Base-by-base conservation (phyloP, 2,888 invertebrate species). In the Sabatieria punctata region DNA sequence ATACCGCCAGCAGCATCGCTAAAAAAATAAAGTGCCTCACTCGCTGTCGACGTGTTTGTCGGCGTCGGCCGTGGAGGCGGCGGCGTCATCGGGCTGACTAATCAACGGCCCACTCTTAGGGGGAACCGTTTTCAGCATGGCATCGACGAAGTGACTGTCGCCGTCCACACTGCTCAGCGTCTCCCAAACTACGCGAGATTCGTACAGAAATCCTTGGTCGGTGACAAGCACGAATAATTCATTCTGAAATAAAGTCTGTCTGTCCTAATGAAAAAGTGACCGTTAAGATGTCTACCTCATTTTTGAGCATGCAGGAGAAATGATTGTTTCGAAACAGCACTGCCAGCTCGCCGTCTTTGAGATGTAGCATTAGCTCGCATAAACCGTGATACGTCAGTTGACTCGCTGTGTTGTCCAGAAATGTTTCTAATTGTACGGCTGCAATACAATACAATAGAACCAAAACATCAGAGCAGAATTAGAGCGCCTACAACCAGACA, bases 261-360 rank as follows among this genome's bases (percentile, higher is more conserved):
- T 11, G 13, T 39, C 6, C 40, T 25, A 13, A 37, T 35, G 15
- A 38, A 27, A 21, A 36, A 27, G 36, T 41, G 24, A 43, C 13
- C 30, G 11, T 11, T 11, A 30, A 30, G 8, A 25, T 30, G 51
- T 48, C 36, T 54, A 74, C 74, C 61, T 70, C 63, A 51, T 68
- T 63, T 53, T 72, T 73, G 51, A 68, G 64, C 19, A 75, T 59
- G 4, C 73, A 73, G 47, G 66, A 69, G 62, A 75, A 75, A 58
- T 75, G 75, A 59, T 75, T 75, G 60, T 75, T 75, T 49, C 75
- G 60, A 58, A 75, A 75, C 47, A 75, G 63, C 27, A 75, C 71
- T 42, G 70, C 70, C 30, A 74, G 56, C 53, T 74, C 71, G 30
- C 68, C 67, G 13, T 72, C 69, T 46, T 65, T 64, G 48, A 74